Evolutionary conservation across 1,140 invertebrate genomes (phyloP).

Genomic region (Ceratosolen solmsi): DNA sequence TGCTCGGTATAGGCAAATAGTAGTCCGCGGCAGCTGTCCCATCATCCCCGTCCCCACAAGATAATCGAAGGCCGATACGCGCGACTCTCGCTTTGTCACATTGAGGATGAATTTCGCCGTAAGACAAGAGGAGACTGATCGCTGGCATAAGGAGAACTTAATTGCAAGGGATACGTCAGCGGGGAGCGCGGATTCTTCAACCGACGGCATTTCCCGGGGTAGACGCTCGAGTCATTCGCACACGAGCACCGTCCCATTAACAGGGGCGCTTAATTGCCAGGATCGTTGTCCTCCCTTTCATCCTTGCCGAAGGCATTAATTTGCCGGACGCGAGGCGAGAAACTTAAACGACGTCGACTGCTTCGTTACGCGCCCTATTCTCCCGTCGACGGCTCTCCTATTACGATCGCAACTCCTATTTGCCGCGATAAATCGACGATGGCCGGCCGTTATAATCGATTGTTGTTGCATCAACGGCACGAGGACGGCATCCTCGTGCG

Average conservation of each 20-base stretch:
- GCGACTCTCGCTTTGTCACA: not conserved
- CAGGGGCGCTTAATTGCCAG: slow-evolving; percentile 67
- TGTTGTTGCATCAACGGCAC: not conserved
- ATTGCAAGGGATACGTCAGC: slow-evolving; percentile 43
- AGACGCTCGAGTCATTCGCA: too few relatives aligned
- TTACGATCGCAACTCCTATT: not conserved
- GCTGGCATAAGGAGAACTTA: slow-evolving; percentile 9
- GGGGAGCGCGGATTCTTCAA: slow-evolving; percentile 51
- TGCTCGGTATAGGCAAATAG: too few relatives aligned
- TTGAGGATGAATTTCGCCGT: slow-evolving; percentile 1
- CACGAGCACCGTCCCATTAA: slow-evolving; percentile 64
- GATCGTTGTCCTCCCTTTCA: slow-evolving; percentile 59
- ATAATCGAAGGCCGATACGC: not conserved
- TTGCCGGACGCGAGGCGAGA: slow-evolving; percentile 52
- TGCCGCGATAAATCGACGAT: not conserved
- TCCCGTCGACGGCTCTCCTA: too few relatives aligned
- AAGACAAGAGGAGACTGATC: slow-evolving; percentile 3
- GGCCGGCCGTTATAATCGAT: not conserved
- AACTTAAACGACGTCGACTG: slow-evolving; percentile 55
- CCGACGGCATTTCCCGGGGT: slow-evolving; percentile 58
- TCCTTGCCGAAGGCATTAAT: slow-evolving; percentile 67
- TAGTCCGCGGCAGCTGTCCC: too few relatives aligned
- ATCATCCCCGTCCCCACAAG: too few relatives aligned
- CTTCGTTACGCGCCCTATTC: slow-evolving; percentile 26
- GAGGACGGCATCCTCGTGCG: too few relatives aligned